Conservation (phyloP, 2,797 vertebrate genomes). For the Microchirus variegatus region DNA sequence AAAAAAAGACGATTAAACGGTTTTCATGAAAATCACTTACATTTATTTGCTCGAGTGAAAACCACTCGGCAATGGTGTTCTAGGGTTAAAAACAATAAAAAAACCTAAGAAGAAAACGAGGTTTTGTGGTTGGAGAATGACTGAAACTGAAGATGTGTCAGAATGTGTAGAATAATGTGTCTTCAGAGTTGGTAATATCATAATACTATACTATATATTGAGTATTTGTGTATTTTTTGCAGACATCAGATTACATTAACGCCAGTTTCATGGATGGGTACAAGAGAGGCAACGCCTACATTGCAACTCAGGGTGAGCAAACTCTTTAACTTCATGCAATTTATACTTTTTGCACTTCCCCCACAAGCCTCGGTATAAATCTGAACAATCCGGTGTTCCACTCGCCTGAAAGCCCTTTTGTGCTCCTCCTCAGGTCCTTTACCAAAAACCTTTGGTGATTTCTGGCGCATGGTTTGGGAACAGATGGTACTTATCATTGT, state of each 20-base stretch:
- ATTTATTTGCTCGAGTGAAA: too few species aligned
- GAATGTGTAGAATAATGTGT: too few species aligned
- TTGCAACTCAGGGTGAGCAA: slow-evolving; percentile 88
- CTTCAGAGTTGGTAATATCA: too few species aligned
- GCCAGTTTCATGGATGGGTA: slow-evolving; percentile 91
- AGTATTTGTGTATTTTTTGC: slow-evolving; percentile 26
- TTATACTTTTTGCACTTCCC: not conserved
- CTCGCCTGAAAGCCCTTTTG: slow-evolving; percentile 17
- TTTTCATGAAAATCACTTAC: too few species aligned
- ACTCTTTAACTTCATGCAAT: not conserved
- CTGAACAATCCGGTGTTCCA: not conserved
- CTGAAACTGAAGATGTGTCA: too few species aligned
- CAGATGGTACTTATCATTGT: slow-evolving; percentile 88
- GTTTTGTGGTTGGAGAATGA: too few species aligned
- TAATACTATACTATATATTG: too few species aligned
- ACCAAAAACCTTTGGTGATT: slow-evolving; percentile 88
- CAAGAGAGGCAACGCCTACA: slow-evolving; percentile 84
- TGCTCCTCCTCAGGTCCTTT: slow-evolving; percentile 80
- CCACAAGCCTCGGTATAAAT: not conserved
- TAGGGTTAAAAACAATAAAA: too few species aligned
- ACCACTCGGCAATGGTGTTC: too few species aligned
- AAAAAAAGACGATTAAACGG: too few species aligned
- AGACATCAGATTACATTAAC: slow-evolving; percentile 89
- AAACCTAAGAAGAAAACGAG: too few species aligned
- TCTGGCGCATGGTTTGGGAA: slow-evolving; percentile 91